These are phyloP conservation scores for Heliconius eleuchia DNA, from an alignment of 1,140 invertebrate genomes.

Conservation along the genomic window DNA sequence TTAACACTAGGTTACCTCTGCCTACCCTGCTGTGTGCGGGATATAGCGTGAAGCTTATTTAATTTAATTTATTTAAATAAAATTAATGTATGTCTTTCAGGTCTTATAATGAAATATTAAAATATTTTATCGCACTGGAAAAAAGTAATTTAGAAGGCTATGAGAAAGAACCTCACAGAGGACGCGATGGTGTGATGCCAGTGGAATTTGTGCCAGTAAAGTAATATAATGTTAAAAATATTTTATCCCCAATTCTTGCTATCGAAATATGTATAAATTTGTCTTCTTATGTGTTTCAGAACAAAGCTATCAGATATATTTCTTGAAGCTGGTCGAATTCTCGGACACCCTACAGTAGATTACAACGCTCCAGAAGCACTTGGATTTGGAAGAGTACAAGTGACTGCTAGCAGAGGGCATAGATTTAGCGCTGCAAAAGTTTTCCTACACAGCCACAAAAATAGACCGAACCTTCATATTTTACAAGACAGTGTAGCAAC, in stretches of 20 bases:
- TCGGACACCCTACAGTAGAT: constrained; percentile 81
- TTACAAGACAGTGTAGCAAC: constrained; percentile 82
- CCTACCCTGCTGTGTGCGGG: too few species aligned
- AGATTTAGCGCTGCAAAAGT: constrained; percentile 82
- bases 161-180: constrained; percentile 81
- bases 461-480: constrained; percentile 86
- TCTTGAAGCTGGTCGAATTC: constrained; percentile 80
- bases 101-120: constrained; percentile 86
- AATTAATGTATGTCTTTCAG: constrained; percentile 54
- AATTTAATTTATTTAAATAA: too few species aligned
- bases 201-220: constrained; percentile 80
- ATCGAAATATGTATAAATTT: neutral
- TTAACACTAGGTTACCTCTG: too few species aligned
- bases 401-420: constrained; percentile 81
- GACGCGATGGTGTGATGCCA: constrained; percentile 78
- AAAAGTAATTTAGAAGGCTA: constrained; percentile 75
- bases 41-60: too few species aligned
- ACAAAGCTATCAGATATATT: constrained; percentile 79
- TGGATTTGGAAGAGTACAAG: constrained; percentile 85
- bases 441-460: constrained; percentile 82
- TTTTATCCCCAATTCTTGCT: neutral
- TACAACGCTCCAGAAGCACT: constrained; percentile 76
- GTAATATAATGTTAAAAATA: constrained; percentile 45
- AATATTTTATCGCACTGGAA: constrained; percentile 83
- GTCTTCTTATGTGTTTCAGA: constrained; percentile 59